Evolutionary conservation across 2,113 vertebrate species (phyloP), one percentile per base, ranked within the genome.

Genomic region (Semicossyphus pulcher): DNA sequence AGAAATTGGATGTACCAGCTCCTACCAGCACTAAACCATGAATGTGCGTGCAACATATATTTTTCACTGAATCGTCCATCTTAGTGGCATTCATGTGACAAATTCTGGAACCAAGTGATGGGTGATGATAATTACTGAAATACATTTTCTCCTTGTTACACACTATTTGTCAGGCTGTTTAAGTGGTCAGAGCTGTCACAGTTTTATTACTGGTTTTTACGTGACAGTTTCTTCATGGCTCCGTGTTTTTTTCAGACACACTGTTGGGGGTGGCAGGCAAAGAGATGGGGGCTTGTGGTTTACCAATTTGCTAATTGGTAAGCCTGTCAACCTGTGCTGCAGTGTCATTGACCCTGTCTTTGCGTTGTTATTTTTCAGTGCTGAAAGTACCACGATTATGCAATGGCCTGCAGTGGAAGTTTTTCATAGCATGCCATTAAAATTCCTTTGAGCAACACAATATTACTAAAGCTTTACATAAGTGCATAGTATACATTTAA

Each of bases 261-360:
- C 39, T 31, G 48, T 54, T n/a, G 57, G 34, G 68, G 41, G 28
- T 72, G 44, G 58, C 34, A 49, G 1, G 7, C 28, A 65, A 12
- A 65, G n/a, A 7, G 37, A 72, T 45, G 45, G n/a, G 32, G 44
- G 28, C 56, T 58, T 49, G 65, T 49, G 65, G 47, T 47, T 75
- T 39, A 59, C 14, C 66, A 64, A 32, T 72, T 81, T 58, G 58
- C 64, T 81, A 79, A 84, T 76, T 79, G 67, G 60, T 69, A 36
- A 47, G 7, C 53, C 72, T 62, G 29, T 73, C 75, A 73, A 58
- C 75, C 62, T 68, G 58, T 47, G 67, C 78, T 58, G 72, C 63
- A 28, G 67, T 81, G 63, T 66, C 67, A 32, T 4, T 62, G 81
- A 76, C 85, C 85, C 76, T 79, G 81, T 79, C 75, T 76, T 56